Base-by-base conservation (phyloP, 1,140 invertebrate species). In the Uloborus diversus region DNA sequence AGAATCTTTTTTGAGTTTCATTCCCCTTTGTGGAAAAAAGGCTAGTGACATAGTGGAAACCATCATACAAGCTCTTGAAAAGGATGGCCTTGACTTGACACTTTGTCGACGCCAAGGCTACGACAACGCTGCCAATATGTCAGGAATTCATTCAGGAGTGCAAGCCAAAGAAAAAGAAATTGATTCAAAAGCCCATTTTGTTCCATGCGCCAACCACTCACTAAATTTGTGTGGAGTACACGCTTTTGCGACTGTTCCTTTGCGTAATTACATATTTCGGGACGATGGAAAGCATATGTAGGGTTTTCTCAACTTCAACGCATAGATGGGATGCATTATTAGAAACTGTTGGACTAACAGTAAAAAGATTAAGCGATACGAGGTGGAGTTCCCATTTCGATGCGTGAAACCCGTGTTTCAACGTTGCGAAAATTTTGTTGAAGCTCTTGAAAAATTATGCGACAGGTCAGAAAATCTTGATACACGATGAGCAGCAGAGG, bases 91-190 rank as follows among this genome's bases (percentile, higher is more conserved):
- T 9, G 28, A 82, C 27, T 53, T 83, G 42, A 23, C 9, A 13
- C 25, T 82, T 27, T 83, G 80, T 30, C 32, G 37, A 17, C 78
- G 82, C 23, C 83, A 84, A 64, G 68, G 64, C n/a, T 81, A 82
- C 53, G 82, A 84, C 56, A 83, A 81, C 35, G 81, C 81, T 14
- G 59, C 57, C 17, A 66, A 75, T 47, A 84, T 84, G 83, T 32
- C 53, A 4, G 84, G n/a, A n/a, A n/a, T n/a, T n/a, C n/a, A n/a
- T n/a, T n/a, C n/a, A n/a, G n/a, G 81, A 13, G 20, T 62, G 27
- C 11, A 62, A 33, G 3, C 20, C 27, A 62, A 20, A 7, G 32
- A 30, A 17, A 14, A 20, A 14, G 59, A 5, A 33, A 1, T 27
- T 27, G 25, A 23, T 27, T 11, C 3, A 7, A 2, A 27, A 13